Percentiles rank a stretch among this genome's conserved stretches.
phyloP scores from a whole-genome alignment of 2,888 invertebrate species.

The Zootermopsis nevadensis region DNA sequence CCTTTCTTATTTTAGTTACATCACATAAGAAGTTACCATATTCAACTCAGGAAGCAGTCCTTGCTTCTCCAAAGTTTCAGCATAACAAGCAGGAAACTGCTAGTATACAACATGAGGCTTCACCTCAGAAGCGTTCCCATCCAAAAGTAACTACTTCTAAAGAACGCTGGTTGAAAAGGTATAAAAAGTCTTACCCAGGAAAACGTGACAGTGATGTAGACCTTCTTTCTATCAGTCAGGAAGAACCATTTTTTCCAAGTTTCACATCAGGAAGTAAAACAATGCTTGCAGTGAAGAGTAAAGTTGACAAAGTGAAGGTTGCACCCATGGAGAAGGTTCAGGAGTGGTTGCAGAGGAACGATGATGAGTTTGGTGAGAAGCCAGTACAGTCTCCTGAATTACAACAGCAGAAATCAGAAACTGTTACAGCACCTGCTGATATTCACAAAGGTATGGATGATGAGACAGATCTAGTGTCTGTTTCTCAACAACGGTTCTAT shows the following conservation, averaged over 20 bases:
- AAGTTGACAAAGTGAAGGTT: constrained; percentile 5
- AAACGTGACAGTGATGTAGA: constrained; percentile 3
- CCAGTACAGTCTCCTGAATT: neutral
- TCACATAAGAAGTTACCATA: neutral
- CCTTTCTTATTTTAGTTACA: constrained; percentile 21
- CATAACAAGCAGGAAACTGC: neutral
- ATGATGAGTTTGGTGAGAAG: neutral
- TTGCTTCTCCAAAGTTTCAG: constrained; percentile 9
- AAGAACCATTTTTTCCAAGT: neutral
- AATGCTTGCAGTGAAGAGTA: neutral
- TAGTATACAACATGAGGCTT: neutral
- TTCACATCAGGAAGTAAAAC: neutral
- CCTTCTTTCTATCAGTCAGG: constrained; percentile 27
- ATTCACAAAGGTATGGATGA: constrained; percentile 1
- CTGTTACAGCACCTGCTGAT: constrained; percentile 21
- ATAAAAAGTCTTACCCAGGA: neutral
- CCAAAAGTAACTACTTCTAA: neutral
- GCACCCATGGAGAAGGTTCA: constrained; percentile 13
- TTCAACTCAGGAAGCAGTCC: constrained; percentile 24
- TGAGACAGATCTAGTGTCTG: neutral
- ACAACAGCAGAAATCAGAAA: neutral
- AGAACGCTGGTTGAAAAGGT: neutral
- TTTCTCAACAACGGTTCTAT: neutral
- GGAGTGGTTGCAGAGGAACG: constrained; percentile 16
- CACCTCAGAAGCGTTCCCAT: neutral